Percentiles rank a stretch among this genome's conserved stretches.
These are phyloP conservation scores for Streblospio benedicti DNA, from an alignment of 1,140 invertebrate genomes.

Conservation along the genomic window DNA sequence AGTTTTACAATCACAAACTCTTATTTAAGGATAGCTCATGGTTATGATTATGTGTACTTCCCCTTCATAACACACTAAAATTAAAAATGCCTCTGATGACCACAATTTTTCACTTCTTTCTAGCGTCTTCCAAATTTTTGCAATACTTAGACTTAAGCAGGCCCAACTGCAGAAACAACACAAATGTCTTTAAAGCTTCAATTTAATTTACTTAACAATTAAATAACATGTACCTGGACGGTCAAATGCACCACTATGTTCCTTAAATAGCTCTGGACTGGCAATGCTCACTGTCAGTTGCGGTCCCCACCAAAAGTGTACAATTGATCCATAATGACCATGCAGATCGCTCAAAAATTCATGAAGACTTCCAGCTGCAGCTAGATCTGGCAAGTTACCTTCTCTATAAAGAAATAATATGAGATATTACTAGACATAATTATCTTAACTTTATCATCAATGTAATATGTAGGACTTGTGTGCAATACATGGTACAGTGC, in stretches of 20 bases:
- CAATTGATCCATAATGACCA: constrained; percentile 35
- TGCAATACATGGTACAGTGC: neutral
- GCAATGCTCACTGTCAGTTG: constrained; percentile 38
- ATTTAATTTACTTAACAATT: neutral
- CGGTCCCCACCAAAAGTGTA: constrained; percentile 41
- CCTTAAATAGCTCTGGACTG: constrained; percentile 37
- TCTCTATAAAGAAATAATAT: constrained; percentile 30
- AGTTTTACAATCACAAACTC: no score
- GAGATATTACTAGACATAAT: neutral
- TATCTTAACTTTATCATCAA: neutral
- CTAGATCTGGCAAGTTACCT: constrained; percentile 42
- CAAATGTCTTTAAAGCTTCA: neutral
- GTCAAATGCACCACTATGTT: constrained; percentile 40
- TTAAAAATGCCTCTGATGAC: no score
- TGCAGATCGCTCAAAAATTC: constrained; percentile 41
- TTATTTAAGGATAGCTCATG: no score
- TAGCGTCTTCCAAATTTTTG: no score
- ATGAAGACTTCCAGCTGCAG: constrained; percentile 40
- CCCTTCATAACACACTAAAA: no score
- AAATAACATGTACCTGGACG: constrained; percentile 32
- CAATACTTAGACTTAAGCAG: constrained; percentile 27
- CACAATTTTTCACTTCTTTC: no score
- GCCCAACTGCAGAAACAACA: constrained; percentile 19
- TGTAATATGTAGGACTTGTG: neutral
- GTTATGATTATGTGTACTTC: no score